Conservation (phyloP, 2,888 invertebrate genomes). For the Archips crataeganus region DNA sequence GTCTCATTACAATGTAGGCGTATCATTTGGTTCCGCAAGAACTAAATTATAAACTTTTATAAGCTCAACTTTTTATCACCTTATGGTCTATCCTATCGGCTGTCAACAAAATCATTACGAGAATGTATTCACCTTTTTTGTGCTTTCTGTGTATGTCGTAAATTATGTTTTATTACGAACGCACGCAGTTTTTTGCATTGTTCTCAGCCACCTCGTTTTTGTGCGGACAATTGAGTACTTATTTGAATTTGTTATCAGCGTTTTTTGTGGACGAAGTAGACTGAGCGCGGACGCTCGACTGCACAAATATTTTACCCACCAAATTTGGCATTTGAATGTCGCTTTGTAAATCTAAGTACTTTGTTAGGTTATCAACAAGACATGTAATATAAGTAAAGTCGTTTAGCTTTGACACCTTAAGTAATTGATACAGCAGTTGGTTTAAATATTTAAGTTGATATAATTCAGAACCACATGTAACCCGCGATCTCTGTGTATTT, state of each 20-base stretch:
- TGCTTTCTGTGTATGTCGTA: background rate
- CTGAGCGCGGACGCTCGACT: conserved; percentile 16
- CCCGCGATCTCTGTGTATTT: background rate
- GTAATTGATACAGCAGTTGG: background rate
- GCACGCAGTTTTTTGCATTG: conserved; percentile 22
- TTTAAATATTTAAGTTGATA: background rate
- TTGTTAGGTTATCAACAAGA: background rate
- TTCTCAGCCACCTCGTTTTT: conserved; percentile 33
- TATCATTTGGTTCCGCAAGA: background rate
- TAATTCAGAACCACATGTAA: background rate
- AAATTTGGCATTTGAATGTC: conserved; percentile 22
- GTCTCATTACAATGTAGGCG: background rate
- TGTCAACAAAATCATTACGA: background rate
- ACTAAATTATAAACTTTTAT: background rate
- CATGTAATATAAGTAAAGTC: background rate
- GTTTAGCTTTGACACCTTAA: background rate
- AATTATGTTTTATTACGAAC: conserved; percentile 16
- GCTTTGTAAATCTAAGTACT: background rate
- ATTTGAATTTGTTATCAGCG: conserved; percentile 39
- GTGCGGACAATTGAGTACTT: conserved; percentile 25
- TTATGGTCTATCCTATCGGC: background rate
- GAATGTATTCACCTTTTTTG: background rate
- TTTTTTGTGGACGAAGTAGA: conserved; percentile 35
- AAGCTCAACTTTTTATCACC: background rate
- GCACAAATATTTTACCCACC: conserved; percentile 32